Evolutionary conservation across 2,113 vertebrate genomes (phyloP).

Genomic region (Brevimyrus niger): DNA sequence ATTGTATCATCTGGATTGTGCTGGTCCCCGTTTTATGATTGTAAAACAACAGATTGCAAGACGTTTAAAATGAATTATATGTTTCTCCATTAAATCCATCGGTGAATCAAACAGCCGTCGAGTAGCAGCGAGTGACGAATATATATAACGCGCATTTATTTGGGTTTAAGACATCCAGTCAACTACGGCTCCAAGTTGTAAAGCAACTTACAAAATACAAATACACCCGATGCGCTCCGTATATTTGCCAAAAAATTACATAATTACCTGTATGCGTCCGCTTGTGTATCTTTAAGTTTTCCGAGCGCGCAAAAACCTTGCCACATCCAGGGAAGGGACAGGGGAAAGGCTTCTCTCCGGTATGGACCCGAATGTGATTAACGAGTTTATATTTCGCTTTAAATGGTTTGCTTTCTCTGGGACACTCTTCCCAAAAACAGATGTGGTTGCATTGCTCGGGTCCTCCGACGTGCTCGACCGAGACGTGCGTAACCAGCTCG

Average conservation of each 20-base stretch:
- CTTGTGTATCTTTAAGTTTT: conserved; percentile 88
- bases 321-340: conserved; percentile 82
- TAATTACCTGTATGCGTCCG: conserved; percentile 81
- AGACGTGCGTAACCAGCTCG: conserved; percentile 82
- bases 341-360: conserved; percentile 80
- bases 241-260: not conserved
- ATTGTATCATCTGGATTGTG: not conserved
- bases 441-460: conserved; percentile 80
- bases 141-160: not conserved
- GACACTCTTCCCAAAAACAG: conserved; percentile 83
- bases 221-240: not conserved
- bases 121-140: not conserved
- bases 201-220: not conserved
- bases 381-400: conserved; percentile 88
- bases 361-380: conserved; percentile 83
- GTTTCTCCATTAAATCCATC: not conserved
- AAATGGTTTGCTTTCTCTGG: conserved; percentile 80
- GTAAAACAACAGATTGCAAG: not conserved
- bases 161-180: not conserved
- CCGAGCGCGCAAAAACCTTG: conserved; percentile 83
- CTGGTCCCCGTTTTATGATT: not conserved
- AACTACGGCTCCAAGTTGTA: not conserved
- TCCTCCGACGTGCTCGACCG: conserved; percentile 78
- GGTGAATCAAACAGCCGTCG: not conserved
- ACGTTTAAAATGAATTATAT: not conserved